Evolutionary conservation across 2,888 invertebrate genomes (phyloP).

Genomic region (Aspidapion aeneum): DNA sequence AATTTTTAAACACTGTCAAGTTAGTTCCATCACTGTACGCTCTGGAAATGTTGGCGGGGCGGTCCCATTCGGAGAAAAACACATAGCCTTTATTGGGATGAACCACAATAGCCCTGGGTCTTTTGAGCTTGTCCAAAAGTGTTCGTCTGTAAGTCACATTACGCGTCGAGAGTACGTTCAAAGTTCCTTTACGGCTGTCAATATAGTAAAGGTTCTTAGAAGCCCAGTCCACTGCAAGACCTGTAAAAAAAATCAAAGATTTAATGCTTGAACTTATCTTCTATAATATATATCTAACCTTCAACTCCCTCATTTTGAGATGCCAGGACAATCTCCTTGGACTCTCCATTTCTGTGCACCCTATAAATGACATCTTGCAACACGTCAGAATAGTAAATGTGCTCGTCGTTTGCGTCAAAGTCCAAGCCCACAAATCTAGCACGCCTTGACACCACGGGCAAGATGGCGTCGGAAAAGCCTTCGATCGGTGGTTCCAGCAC

Average conservation of each 20-base stretch:
- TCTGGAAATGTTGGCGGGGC: conserved; percentile 94
- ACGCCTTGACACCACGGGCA: conserved; percentile 87
- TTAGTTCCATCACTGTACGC: conserved; percentile 88
- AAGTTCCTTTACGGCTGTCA: conserved; percentile 88
- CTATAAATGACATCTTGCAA: conserved; percentile 91
- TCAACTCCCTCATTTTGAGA: conserved; percentile 97
- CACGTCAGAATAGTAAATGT: conserved; percentile 97
- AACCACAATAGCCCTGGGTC: conserved; percentile 94
- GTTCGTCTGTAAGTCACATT: conserved; percentile 83
- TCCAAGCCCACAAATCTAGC: conserved; percentile 92
- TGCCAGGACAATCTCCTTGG: conserved; percentile 85
- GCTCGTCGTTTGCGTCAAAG: conserved; percentile 85
- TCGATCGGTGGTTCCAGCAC: conserved; percentile 83
- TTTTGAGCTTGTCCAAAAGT: conserved; percentile 79
- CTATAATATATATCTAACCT: conserved; percentile 49
- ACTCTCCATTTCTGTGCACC: conserved; percentile 74
- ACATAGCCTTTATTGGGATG: conserved; percentile 94
- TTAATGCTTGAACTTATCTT: neutral
- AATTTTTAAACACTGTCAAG: conserved; percentile 81
- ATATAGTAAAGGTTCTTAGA: conserved; percentile 95
- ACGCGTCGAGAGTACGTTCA: conserved; percentile 87
- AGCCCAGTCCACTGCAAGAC: conserved; percentile 93
- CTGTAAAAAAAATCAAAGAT: too few relatives aligned
- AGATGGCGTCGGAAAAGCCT: conserved; percentile 92
- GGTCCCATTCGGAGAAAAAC: conserved; percentile 95